These are phyloP conservation scores for Drosophila pseudoananassae DNA, from an alignment of 1,140 invertebrate genomes.

Conservation along the genomic window DNA sequence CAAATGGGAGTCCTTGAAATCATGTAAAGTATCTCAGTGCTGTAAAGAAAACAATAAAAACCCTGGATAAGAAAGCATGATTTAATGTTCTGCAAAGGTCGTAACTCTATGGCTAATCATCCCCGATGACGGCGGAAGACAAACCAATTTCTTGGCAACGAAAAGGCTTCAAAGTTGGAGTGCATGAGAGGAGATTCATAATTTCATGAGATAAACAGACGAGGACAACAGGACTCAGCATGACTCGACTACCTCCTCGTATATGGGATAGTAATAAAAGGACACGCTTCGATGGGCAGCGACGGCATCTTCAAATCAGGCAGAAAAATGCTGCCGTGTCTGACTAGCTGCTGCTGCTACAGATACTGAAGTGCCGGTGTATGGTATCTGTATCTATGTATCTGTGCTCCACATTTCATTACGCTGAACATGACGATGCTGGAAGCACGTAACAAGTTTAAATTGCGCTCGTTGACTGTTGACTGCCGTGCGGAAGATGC, in stretches of 20 bases:
- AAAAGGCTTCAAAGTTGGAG: conserved; percentile 21
- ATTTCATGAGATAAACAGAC: conserved; percentile 61
- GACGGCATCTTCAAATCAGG: conserved; percentile 70
- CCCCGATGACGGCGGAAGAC: conserved; percentile 1
- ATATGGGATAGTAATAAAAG: conserved; percentile 70
- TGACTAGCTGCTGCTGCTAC: conserved; percentile 51
- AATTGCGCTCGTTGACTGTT: conserved; percentile 82
- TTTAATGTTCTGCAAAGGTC: background rate
- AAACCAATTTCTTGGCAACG: conserved; percentile 20
- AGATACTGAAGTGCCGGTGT: conserved; percentile 11
- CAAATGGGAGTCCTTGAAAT: too few species aligned
- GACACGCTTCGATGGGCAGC: conserved; percentile 70
- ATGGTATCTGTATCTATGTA: conserved; percentile 6
- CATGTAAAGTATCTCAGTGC: background rate
- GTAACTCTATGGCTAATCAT: conserved; percentile 15
- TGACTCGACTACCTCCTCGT: conserved; percentile 37
- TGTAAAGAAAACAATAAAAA: background rate
- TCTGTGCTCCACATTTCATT: conserved; percentile 68
- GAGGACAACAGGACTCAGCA: conserved; percentile 25
- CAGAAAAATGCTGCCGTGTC: conserved; percentile 79
- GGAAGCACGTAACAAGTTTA: conserved; percentile 80
- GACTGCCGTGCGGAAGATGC: conserved; percentile 78
- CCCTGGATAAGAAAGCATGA: background rate
- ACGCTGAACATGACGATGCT: conserved; percentile 71
- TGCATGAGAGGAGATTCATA: conserved; percentile 50